Evolutionary conservation across 2,113 vertebrate species (phyloP).

Genomic region (Colinus virginianus): DNA sequence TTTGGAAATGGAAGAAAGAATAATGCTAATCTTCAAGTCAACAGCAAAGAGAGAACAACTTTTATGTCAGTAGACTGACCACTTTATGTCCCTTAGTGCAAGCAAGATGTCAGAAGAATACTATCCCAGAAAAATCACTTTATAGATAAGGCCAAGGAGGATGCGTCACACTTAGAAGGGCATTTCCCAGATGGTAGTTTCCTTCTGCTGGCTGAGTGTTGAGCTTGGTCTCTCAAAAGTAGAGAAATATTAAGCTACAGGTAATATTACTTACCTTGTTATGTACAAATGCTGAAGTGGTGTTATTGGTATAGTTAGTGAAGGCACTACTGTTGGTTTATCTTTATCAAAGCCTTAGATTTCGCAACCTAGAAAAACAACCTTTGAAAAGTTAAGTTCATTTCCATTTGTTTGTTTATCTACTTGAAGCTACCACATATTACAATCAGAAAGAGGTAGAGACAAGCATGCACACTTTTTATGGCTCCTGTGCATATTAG

Average conservation of each 20-base stretch:
- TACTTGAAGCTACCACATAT: slow-evolving; percentile 23
- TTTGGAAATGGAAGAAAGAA: slow-evolving; percentile 10
- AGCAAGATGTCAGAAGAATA: neutral
- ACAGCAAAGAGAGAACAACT: neutral
- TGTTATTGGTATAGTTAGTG: slow-evolving; percentile 60
- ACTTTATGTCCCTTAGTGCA: slow-evolving; percentile 24
- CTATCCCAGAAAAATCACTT: slow-evolving; percentile 15
- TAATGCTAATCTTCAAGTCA: slow-evolving; percentile 2
- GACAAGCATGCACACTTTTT: neutral
- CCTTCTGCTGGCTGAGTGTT: slow-evolving; percentile 28
- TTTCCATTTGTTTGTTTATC: slow-evolving; percentile 44
- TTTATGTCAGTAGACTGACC: neutral
- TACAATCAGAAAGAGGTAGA: neutral
- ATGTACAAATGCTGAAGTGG: slow-evolving; percentile 59
- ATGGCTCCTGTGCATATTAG: neutral
- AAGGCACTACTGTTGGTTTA: slow-evolving; percentile 41
- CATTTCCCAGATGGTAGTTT: slow-evolving; percentile 37
- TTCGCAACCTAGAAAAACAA: slow-evolving; percentile 8
- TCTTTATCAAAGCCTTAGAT: neutral
- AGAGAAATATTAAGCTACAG: slow-evolving; percentile 59
- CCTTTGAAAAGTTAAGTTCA: slow-evolving; percentile 17
- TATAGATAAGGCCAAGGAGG: slow-evolving; percentile 20
- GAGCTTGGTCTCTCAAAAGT: slow-evolving; percentile 44
- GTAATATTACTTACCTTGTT: slow-evolving; percentile 46
- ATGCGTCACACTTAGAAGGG: slow-evolving; percentile 36